Evolutionary conservation across 1,140 invertebrate species (phyloP), one percentile per base, ranked within the genome.

Genomic region (Drosophila ohnishii): DNA sequence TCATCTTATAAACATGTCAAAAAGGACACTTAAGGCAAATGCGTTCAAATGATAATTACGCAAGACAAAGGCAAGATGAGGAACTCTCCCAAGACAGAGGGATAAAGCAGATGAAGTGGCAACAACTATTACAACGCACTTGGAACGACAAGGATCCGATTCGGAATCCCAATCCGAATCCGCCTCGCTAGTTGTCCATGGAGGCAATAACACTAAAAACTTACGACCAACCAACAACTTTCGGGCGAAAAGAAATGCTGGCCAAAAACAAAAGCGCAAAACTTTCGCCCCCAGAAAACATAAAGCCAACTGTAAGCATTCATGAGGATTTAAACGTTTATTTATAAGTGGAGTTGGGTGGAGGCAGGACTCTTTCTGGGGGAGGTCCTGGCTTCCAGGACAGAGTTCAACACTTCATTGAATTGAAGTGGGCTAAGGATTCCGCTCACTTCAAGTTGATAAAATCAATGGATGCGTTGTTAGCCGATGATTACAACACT

Each of bases 221-320:
- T 88, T 88, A 88, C 87, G 84, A 80, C 77, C 45, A 47, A 25
- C 84, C 48, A 69, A 42, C 13, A 11, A 50, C 48, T 35, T 35
- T 35, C 10, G 57, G 40, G 45, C 34, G 32, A 71, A 78, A 88
- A 84, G 60, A 76, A 85, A 80, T 57, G 80, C 75, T 72, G 66
- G 64, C 55, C 47, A 75, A 75, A 88, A 88, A 88, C 80, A 88
- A 88, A 88, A 87, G 82, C 81, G 78, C 57, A 80, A 67, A 83
- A 67, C 62, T 67, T 75, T 67, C 55, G 40, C 51, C 32, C 50
- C 76, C 72, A 71, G 67, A 50, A 62, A 55, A 75, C 71, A 82
- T 87, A 82, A 86, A 87, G 72, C 79, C 83, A 88, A 87, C 84
- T 87, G 84, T 88, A 88, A 87, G 83, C 83, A 87, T 88, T 87